phyloP scores from a whole-genome alignment of 2,797 vertebrate genomes.

The Rhinatrema bivittatum region DNA sequence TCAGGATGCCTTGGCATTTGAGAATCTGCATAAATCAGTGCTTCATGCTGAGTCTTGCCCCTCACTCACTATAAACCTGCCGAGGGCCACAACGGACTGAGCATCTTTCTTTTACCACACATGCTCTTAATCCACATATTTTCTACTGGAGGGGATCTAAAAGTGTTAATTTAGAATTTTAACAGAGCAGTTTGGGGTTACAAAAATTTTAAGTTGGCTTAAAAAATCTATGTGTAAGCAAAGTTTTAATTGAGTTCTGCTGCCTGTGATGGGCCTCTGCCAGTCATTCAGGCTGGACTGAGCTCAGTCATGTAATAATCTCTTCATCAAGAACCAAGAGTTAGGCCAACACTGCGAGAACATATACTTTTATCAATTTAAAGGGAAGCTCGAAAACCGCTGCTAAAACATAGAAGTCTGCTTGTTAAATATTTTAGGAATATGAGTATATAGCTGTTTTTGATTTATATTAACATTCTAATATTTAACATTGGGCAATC shows the following conservation, averaged over 20 bases:
- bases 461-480: background rate
- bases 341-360: conserved; percentile 12
- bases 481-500: background rate
- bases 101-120: conserved; percentile 24
- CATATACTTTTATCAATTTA: conserved; percentile 18
- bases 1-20: background rate
- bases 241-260: conserved; percentile 73
- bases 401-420: background rate
- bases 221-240: conserved; percentile 49
- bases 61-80: background rate
- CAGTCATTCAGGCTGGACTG: conserved; percentile 64
- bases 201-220: conserved; percentile 67
- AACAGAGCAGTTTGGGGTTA: conserved; percentile 48
- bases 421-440: conserved; percentile 1
- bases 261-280: conserved; percentile 55
- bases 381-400: background rate
- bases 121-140: conserved; percentile 50
- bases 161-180: conserved; percentile 41
- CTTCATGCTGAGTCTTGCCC: no score
- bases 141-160: conserved; percentile 42
- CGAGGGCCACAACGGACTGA: conserved; percentile 11
- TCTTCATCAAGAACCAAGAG: conserved; percentile 5
- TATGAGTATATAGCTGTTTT: conserved; percentile 6
- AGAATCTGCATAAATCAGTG: no score
- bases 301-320: conserved; percentile 38